These are phyloP conservation scores for Teleogryllus occipitalis DNA, from an alignment of 1,140 invertebrate genomes.

Conservation along the genomic window DNA sequence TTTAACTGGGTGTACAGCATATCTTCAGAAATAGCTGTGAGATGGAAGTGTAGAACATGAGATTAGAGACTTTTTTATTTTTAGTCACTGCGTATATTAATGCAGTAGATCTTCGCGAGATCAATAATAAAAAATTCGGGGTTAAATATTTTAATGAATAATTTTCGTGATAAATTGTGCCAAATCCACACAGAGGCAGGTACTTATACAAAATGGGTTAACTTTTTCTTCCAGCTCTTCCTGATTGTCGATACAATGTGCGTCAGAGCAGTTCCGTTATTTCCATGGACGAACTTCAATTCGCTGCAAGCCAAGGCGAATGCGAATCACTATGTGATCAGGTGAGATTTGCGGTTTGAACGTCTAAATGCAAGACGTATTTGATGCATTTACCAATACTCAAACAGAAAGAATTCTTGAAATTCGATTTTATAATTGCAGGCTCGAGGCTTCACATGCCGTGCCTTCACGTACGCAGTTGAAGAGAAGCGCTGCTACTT, in stretches of 20 bases:
- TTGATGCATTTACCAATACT: background rate
- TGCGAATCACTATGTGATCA: conserved; percentile 41
- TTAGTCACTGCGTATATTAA: too few species aligned
- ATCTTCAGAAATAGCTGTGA: too few species aligned
- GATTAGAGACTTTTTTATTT: too few species aligned
- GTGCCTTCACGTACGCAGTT: conserved; percentile 35
- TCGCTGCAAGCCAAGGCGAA: conserved; percentile 37
- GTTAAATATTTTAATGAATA: too few species aligned
- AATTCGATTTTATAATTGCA: conserved; percentile 18
- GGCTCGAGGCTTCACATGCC: conserved; percentile 35
- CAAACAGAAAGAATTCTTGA: conserved; percentile 6
- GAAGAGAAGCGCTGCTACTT: conserved; percentile 39
- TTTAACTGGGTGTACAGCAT: too few species aligned
- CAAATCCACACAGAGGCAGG: too few species aligned
- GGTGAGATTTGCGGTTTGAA: conserved; percentile 25
- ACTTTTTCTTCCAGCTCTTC: conserved; percentile 33
- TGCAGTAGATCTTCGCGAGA: too few species aligned
- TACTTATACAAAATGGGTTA: too few species aligned
- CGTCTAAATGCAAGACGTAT: background rate
- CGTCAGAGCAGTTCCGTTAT: conserved; percentile 36
- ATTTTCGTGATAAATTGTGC: too few species aligned
- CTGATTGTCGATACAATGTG: conserved; percentile 40
- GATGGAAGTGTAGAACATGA: too few species aligned
- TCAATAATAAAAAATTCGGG: too few species aligned
- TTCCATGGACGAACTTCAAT: conserved; percentile 43